Evolutionary conservation across 2,797 vertebrate genomes (phyloP).

Genomic region (Gallinago solitaria): DNA sequence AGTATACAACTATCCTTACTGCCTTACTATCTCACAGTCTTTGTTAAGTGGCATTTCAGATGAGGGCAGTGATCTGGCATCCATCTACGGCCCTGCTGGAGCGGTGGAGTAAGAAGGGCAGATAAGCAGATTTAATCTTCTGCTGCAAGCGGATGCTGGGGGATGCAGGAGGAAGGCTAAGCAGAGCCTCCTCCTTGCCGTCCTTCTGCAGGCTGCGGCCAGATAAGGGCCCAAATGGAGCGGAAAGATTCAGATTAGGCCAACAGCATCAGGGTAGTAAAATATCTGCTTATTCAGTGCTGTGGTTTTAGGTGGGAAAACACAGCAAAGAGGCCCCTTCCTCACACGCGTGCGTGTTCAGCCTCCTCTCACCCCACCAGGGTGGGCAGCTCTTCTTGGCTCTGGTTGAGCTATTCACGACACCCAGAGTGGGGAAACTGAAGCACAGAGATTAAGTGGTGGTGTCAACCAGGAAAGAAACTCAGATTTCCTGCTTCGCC

Average conservation of each 20-base stretch:
- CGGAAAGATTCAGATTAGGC: background rate
- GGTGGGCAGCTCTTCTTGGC: background rate
- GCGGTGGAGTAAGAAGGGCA: background rate
- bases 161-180: background rate
- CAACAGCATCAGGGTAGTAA: background rate
- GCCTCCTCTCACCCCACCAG: background rate
- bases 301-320: background rate
- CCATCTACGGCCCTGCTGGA: background rate
- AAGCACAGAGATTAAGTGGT: background rate
- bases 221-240: background rate
- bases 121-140: background rate
- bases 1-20: background rate
- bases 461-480: background rate
- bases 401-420: fast-evolving
- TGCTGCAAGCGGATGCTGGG: background rate
- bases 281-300: background rate
- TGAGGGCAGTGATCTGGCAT: background rate
- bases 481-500: slow-evolving; percentile 8
- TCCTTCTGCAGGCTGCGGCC: background rate
- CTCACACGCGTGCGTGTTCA: fast-evolving
- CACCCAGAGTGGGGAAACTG: background rate
- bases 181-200: background rate
- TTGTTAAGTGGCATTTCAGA: background rate
- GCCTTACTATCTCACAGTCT: background rate
- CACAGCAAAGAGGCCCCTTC: background rate